Evolutionary conservation across 2,113 vertebrate species (phyloP), one percentile per base, ranked within the genome.

Genomic region (Polyodon spathula): DNA sequence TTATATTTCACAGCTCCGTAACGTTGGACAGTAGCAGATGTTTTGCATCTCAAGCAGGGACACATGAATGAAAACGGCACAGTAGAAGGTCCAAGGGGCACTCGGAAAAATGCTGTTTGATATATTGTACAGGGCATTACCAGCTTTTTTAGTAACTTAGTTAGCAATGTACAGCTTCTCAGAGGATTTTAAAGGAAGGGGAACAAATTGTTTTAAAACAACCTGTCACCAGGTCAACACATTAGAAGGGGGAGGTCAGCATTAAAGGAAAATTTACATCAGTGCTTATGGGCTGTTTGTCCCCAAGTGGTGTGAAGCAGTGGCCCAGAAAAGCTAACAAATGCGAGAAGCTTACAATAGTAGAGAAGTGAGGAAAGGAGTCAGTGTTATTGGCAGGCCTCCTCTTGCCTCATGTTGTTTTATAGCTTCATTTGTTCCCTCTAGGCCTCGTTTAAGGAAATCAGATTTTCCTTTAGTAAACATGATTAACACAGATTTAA

Each of bases 1-100:
- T 65, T 69, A 62, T 76, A 73, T 77, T 79, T 77, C 76, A 75
- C 50, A 52, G 0, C 48, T 64, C 56, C 58, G 8, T 48, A 64
- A 66, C 66, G 70, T 64, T 62, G 73, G 73, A 80, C 68, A 70
- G 73, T 66, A 73, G 73, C 75, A 77, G 71, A 83, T 71, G 78
- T 73, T 73, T 40, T 54, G 1, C 37, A 11, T 63, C 60, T 65
- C 73, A 68, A 75, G 64, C 67, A 65, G 73, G 75, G 69, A 66
- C 63, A 55, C 61, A 62, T 73, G 77, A 80, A 79, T 72, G 62
- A 78, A 77, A 73, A 67, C 69, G 68, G 63, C 60, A 68, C 66
- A 66, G 62, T 68, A 71, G 72, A 62, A 74, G 65, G 68, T 63
- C 71, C 66, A 17, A 38, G 63, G 60, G 55, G 66, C 61, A 63